A percentile compares a stretch with the other conserved stretches of the same genome.
phyloP scores from a whole-genome alignment of 2,888 invertebrate species.

The Eristalinus aeneus region DNA sequence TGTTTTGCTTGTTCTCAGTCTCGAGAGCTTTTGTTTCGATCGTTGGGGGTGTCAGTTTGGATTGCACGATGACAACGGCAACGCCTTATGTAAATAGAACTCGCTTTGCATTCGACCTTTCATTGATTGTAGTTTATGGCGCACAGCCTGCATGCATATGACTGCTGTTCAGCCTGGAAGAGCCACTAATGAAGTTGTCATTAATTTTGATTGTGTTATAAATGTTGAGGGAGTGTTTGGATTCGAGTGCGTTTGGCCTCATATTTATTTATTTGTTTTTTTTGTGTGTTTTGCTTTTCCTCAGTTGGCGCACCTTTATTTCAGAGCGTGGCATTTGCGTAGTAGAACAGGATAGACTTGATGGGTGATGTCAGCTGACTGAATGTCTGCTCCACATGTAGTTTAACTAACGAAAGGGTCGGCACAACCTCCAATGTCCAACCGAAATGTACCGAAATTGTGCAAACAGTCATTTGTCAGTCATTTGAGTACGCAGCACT shows the following conservation, averaged over 20 bases:
- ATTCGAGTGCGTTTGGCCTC: neutral
- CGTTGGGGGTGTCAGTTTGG: neutral
- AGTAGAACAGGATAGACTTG: neutral
- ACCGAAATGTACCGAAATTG: too few relatives aligned
- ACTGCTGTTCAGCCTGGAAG: neutral
- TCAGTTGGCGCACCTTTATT: neutral
- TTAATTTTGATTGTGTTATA: neutral
- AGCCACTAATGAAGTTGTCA: neutral
- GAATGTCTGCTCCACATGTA: too few relatives aligned
- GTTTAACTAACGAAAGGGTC: too few relatives aligned
- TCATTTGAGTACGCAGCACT: neutral
- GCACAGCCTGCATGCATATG: neutral
- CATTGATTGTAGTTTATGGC: neutral
- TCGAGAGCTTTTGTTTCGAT: neutral
- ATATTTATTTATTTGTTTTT: neutral
- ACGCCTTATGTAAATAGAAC: conserved; percentile 20
- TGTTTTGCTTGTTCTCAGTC: neutral
- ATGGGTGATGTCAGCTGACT: neutral
- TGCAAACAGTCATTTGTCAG: too few relatives aligned
- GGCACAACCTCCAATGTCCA: too few relatives aligned
- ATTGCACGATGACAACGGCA: neutral
- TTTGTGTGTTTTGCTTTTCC: neutral
- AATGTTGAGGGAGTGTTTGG: neutral
- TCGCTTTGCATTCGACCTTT: conserved; percentile 7
- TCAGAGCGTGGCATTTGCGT: neutral